Base-by-base conservation (phyloP, 2,888 invertebrate genomes). In the Tetranychus truncatus region DNA sequence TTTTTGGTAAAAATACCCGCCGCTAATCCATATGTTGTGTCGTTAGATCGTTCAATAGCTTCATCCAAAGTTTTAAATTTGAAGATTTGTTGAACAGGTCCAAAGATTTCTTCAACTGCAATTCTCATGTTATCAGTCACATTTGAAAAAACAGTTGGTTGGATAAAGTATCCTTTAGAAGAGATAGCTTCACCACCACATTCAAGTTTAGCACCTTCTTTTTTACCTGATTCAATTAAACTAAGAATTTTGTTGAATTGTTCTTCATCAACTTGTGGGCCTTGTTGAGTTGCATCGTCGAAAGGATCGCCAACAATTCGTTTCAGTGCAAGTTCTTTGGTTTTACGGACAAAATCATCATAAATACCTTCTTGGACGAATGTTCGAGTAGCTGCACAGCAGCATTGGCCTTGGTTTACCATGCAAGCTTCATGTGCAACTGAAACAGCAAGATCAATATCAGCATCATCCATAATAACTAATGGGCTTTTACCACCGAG, bases 401-500 rank as follows among this genome's bases (percentile, higher is more conserved):
- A 92, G 80, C 87, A 88, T 83, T 90, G 89, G 6, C 90, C 91
- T 80, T 80, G 80, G 77, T 83, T 83, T 78, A 81, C 81, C 79
- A 83, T 83, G 4, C 83, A 77, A n/a, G 82, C 82, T 73, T 80
- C 79, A 76, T 82, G 81, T 1, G 83, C 81, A 74, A 80, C 80
- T 44, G 80, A 79, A 5, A 83, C 83, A 6, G 84, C 83, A 11
- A 79, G 75, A 71, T 83, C 82, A n/a, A 77, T 18, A 67, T 77
- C 84, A 81, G 91, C 87, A 84, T 92, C 92, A 46, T 80, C 88
- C 81, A 91, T 91, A 18, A 94, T 85, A 20, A 94, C 89, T 21
- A 92, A 84, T 0, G 94, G 92, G 81, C 91, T 91, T 82, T 94
- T 94, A 77, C 94, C 94, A 66, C 94, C 94, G 66, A 94, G 84